Evolutionary conservation across 2,888 invertebrate genomes (phyloP), one percentile per base, ranked within the genome.

Genomic region (Auanema freiburgensis): DNA sequence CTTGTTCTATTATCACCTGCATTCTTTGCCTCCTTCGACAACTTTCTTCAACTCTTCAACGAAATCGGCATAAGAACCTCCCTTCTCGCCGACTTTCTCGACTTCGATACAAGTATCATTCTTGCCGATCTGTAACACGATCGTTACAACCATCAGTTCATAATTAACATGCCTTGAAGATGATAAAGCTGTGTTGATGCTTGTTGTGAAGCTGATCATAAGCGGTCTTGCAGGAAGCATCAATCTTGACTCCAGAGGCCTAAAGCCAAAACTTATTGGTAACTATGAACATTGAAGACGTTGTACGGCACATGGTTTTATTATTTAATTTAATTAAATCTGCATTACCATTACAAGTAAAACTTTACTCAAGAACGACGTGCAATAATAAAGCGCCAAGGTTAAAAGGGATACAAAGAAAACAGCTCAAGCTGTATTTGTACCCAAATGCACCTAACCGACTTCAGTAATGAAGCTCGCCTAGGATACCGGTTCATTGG

Each of bases 41-140:
- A 65, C 57, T 65, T 79, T 76, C 60, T 66, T 71, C 66, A 77
- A 68, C 50, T 80, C 83, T 60, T 80, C 81, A 51, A 81, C 76
- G 67, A 83, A 83, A 43, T 84, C 82, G n/a, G 77, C 58, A 68
- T 83, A 83, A 16, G 83, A 83, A 8, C 83, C 80, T 53, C 69
- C 69, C 72, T 83, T 83, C 18, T 78, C 81, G 43, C 83, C 83
- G 59, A 79, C 76, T 65, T 81, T 83, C 65, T 83, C 83, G 40
- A 83, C 82, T 42, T 83, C 77, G 65, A 83, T 83, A 44, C 78
- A 78, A n/a, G 83, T 84, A 67, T 84, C 79, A 59, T 83, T 81
- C 63, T 83, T 81, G 65, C 74, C 79, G 60, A 82, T 81, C 69
- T 73, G 54, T 46, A 67, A 58, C 21, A 25, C 21, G 23, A 42